These are phyloP conservation scores for Artibeus lituratus DNA, from an alignment of 2,797 vertebrate genomes.

Conservation along the genomic window DNA sequence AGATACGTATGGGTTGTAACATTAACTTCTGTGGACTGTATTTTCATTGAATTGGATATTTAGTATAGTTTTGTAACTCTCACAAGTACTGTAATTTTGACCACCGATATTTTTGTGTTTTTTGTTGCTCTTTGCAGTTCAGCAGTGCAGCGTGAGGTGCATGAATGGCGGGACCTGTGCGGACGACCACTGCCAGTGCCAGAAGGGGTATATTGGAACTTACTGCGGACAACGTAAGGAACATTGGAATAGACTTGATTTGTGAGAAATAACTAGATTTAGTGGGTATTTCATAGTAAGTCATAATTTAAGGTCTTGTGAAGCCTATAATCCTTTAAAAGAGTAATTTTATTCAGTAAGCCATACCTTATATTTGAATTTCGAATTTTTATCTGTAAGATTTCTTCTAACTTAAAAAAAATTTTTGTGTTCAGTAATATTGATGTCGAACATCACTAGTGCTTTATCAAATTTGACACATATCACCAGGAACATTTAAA, in stretches of 20 bases:
- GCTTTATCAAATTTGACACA: not conserved
- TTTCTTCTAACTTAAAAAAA: not conserved
- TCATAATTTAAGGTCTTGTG: constrained; percentile 61
- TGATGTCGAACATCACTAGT: not conserved
- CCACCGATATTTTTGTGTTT: not conserved
- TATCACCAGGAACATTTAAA: not conserved
- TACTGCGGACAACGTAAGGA: constrained; percentile 88
- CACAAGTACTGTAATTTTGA: not conserved
- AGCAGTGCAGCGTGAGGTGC: constrained; percentile 86
- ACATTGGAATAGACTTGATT: not conserved
- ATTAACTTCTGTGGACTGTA: not conserved
- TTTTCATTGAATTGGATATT: not conserved
- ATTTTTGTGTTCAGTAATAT: not conserved
- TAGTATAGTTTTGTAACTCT: not conserved
- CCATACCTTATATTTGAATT: not conserved
- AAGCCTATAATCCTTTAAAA: constrained; percentile 63
- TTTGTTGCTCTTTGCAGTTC: constrained; percentile 74
- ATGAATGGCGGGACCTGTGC: constrained; percentile 86
- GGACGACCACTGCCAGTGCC: constrained; percentile 85
- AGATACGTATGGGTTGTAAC: not conserved
- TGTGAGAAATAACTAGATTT: not conserved
- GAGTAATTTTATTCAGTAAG: constrained; percentile 58
- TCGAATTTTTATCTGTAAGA: not conserved
- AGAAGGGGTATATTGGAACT: constrained; percentile 85
- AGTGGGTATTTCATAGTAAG: constrained; percentile 14